These are phyloP conservation scores for Larimichthys polyactis DNA, from an alignment of 2,113 vertebrate genomes.

Conservation along the genomic window DNA sequence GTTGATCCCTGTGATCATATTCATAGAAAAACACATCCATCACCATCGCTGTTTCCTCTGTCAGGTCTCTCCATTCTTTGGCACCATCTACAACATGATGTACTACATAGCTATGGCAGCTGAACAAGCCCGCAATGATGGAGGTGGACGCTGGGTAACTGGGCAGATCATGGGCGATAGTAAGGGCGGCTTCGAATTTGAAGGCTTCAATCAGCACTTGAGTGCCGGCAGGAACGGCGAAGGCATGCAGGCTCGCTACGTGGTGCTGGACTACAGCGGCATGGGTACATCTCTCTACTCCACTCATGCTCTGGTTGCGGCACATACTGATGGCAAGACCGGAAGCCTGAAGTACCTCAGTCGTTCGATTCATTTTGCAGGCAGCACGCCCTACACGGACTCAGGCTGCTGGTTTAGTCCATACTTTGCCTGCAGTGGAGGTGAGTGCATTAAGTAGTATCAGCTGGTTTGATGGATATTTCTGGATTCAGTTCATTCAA, in stretches of 20 bases:
- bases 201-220: conserved; percentile 87
- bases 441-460: conserved; percentile 78
- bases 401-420: conserved; percentile 93
- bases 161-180: conserved; percentile 80
- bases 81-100: conserved; percentile 94
- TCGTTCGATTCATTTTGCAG: conserved; percentile 89
- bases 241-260: conserved; percentile 85
- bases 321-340: conserved; percentile 71
- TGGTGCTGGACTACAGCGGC: conserved; percentile 91
- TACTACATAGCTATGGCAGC: conserved; percentile 84
- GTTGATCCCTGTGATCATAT: not conserved
- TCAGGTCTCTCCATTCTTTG: conserved; percentile 95
- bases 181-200: conserved; percentile 76
- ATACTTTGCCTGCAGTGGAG: conserved; percentile 88
- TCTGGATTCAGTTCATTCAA: not conserved
- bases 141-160: conserved; percentile 84
- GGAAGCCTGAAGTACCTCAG: conserved; percentile 82
- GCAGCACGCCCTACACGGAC: conserved; percentile 85
- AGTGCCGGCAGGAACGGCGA: conserved; percentile 60
- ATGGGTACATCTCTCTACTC: conserved; percentile 77
- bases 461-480: not conserved
- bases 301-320: conserved; percentile 82
- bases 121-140: conserved; percentile 71
- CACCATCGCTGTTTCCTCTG: not conserved
- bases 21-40: not conserved